Evolutionary conservation across 2,113 vertebrate species (phyloP).

Genomic region (Carlito syrichta): DNA sequence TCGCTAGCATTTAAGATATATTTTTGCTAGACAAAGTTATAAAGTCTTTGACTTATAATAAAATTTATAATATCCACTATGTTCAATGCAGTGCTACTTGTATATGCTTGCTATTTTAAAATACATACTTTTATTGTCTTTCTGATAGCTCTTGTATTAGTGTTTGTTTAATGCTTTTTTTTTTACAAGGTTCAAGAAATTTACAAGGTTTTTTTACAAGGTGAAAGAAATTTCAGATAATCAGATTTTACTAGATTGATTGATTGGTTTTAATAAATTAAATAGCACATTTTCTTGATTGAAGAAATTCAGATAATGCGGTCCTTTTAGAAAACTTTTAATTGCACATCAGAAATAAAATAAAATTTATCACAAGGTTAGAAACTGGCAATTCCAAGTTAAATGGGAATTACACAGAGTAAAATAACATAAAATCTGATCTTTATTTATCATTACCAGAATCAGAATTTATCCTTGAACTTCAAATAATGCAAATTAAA

Average conservation of each 20-base stretch:
- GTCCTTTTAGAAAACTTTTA: not conserved
- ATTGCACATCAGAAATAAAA: not conserved
- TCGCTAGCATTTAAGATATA: not conserved
- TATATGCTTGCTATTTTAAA: not conserved
- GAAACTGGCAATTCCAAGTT: not conserved
- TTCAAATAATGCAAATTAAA: not conserved
- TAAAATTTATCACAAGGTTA: not conserved
- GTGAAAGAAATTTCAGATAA: not conserved
- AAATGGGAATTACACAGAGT: not conserved
- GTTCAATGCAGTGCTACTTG: not conserved
- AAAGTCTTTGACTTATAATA: conserved; percentile 22
- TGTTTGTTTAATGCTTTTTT: not conserved
- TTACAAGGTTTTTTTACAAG: too few relatives aligned
- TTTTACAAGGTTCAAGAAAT: too few relatives aligned
- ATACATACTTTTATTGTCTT: not conserved
- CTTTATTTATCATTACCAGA: not conserved
- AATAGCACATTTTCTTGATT: not conserved
- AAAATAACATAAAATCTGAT: conserved; percentile 23
- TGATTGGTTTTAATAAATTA: not conserved
- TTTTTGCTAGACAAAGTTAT: conserved; percentile 24
- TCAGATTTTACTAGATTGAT: not conserved
- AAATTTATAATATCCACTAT: not conserved
- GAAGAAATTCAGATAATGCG: not conserved
- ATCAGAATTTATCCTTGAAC: conserved; percentile 40
- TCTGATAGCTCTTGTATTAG: not conserved